Evolutionary conservation across 2,888 invertebrate genomes (phyloP), one percentile per base, ranked within the genome.

Genomic region (Eilema sororculum): DNA sequence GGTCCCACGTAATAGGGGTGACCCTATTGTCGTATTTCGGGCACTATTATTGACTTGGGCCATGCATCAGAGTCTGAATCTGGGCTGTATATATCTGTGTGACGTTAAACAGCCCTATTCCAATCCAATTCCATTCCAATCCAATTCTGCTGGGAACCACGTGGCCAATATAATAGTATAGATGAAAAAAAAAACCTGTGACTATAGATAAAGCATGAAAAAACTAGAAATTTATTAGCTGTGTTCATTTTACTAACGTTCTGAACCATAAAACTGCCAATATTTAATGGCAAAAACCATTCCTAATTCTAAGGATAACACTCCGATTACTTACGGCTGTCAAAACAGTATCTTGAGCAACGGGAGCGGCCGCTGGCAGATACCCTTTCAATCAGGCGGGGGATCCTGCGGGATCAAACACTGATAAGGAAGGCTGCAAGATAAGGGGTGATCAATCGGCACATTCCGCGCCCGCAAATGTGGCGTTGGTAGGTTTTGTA

Each of bases 371-470:
- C 57, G 6, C 12, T 24, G 57, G 24, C 25, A 22, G 57, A 24
- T 52, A 52, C 67, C 30, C 57, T 57, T 37, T 67, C 52, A 60
- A 67, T 67, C 67, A 67, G 13, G 13, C 28, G 67, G 37, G n/a
- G 20, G 46, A 61, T 67, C 67, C 60, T 30, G 60, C 52, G 20
- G 41, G 66, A 58, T 67, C 67, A 67, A 10, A 28, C 60, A 0
- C 60, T 24, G 25, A 60, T 52, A 67, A n/a, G 20, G 61, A 33
- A 67, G 71, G 59, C 60, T 58, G 70, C 30, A 37, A 77, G 78
- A 79, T 78, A 78, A 79, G 65, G 64, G 58, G 72, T 79, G 78
- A 79, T 75, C 71, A 74, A 78, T 78, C 74, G 68, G 74, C 71
- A 69, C 77, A 77, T 78, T 78, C 59, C 52, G 60, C 25, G 22